Evolutionary conservation across 2,797 vertebrate species (phyloP).

Genomic region (Lagocephalus sceleratus): DNA sequence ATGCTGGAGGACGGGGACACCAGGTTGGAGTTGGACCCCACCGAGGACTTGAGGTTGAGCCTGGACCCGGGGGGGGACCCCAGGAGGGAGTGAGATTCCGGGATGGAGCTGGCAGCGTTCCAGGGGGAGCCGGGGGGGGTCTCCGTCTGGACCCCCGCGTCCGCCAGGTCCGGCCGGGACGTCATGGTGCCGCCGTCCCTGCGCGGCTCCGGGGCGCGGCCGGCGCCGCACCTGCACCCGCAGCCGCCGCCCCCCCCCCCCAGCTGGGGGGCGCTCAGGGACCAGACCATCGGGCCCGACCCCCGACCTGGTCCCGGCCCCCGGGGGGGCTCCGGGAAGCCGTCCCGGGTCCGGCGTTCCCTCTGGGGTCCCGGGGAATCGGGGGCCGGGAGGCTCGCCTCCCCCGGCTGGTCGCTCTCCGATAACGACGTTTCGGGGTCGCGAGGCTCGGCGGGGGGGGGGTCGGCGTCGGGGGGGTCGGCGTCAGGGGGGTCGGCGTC

Average conservation of each 20-base stretch:
- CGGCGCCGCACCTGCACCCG: too few relatives aligned
- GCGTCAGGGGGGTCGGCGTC: too few relatives aligned
- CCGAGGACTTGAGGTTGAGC: slow-evolving; percentile 53
- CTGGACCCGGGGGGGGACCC: slow-evolving; percentile 69
- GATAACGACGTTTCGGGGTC: slow-evolving; percentile 3
- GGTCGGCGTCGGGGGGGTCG: too few relatives aligned
- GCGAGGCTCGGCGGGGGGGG: too few relatives aligned
- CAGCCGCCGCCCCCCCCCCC: too few relatives aligned
- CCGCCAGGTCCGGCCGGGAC: slow-evolving; percentile 72
- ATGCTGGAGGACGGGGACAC: slow-evolving; percentile 68
- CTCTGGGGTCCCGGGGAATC: slow-evolving; percentile 12
- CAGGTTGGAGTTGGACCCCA: slow-evolving; percentile 66
- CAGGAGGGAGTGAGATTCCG: slow-evolving; percentile 58
- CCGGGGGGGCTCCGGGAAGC: slow-evolving; percentile 27
- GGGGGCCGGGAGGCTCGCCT: too few relatives aligned
- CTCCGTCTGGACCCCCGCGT: slow-evolving; percentile 83
- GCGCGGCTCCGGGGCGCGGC: too few relatives aligned
- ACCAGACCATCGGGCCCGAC: slow-evolving; percentile 72
- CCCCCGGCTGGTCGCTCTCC: too few relatives aligned
- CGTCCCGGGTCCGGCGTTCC: slow-evolving; percentile 36
- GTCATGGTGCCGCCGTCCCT: slow-evolving; percentile 86
- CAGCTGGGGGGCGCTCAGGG: slow-evolving; percentile 84
- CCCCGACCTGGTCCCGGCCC: slow-evolving; percentile 2
- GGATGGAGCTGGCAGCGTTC: slow-evolving; percentile 40
- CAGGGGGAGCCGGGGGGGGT: slow-evolving; percentile 66